Conservation (phyloP, 1,140 invertebrate species). For the Dreissena rostriformis region DNA sequence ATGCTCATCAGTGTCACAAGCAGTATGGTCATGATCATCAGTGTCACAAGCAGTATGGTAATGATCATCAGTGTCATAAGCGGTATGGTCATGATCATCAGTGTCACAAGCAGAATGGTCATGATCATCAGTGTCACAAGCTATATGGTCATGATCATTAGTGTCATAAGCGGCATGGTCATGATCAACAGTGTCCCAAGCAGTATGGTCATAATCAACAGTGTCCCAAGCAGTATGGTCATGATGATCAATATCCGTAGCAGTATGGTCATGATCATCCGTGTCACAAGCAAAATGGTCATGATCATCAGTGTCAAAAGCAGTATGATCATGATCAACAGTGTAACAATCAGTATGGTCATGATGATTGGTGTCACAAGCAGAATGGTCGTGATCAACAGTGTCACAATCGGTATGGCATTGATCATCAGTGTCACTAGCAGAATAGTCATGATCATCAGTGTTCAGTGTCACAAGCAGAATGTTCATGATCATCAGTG, state of each 20-base stretch:
- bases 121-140: no score
- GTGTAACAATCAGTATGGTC: neutral
- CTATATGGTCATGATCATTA: no score
- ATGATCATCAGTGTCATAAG: no score
- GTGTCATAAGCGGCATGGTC: no score
- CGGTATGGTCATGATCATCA: no score
- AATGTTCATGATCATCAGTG: neutral
- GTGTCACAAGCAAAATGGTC: neutral
- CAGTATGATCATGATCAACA: neutral
- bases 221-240: neutral
- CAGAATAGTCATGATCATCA: neutral
- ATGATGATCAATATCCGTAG: neutral
- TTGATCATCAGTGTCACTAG: neutral
- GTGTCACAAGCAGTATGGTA: no score
- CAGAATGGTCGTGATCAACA: neutral
- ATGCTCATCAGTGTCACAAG: no score
- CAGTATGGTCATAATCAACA: neutral
- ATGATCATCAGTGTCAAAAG: neutral
- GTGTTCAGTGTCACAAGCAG: neutral
- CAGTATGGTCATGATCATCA: no score
- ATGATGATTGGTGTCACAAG: neutral
- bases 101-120: no score
- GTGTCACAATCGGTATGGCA: neutral
- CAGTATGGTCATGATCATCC: neutral
- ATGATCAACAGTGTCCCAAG: neutral